Conservation (phyloP, 2,113 vertebrate species). For the Hemibagrus wyckioides region DNA sequence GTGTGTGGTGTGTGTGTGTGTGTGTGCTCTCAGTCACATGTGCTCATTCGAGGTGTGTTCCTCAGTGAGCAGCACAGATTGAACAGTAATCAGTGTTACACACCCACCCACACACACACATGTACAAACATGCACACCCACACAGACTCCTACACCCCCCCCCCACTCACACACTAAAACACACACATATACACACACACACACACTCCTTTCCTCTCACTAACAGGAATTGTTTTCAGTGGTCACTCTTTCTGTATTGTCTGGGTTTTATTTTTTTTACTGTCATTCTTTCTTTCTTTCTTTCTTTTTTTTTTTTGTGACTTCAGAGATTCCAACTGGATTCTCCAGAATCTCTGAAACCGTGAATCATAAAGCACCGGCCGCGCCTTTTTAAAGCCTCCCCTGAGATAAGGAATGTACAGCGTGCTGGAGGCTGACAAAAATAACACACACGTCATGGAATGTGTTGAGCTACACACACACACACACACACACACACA, state of each 20-base stretch:
- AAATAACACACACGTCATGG: not conserved
- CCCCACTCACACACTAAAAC: no score
- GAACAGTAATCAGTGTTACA: not conserved
- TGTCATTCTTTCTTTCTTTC: no score
- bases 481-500: no score
- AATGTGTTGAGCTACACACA: no score
- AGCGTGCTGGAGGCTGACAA: not conserved
- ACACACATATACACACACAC: not conserved
- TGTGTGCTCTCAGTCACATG: not conserved
- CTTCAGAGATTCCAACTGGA: not conserved
- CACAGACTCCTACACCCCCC: no score
- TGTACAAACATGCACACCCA: not conserved
- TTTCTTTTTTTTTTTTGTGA: not conserved
- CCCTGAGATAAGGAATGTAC: not conserved
- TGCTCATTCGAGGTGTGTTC: not conserved
- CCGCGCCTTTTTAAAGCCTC: not conserved
- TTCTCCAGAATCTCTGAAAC: no score
- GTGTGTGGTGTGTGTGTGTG: conserved; percentile 15
- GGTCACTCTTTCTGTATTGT: no score
- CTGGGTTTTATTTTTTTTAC: no score
- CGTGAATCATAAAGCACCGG: not conserved
- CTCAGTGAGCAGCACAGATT: not conserved
- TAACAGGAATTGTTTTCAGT: not conserved
- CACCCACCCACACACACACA: not conserved
- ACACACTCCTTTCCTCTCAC: not conserved